Conservation (phyloP, 1,140 invertebrate species). For the Sitophilus oryzae region DNA sequence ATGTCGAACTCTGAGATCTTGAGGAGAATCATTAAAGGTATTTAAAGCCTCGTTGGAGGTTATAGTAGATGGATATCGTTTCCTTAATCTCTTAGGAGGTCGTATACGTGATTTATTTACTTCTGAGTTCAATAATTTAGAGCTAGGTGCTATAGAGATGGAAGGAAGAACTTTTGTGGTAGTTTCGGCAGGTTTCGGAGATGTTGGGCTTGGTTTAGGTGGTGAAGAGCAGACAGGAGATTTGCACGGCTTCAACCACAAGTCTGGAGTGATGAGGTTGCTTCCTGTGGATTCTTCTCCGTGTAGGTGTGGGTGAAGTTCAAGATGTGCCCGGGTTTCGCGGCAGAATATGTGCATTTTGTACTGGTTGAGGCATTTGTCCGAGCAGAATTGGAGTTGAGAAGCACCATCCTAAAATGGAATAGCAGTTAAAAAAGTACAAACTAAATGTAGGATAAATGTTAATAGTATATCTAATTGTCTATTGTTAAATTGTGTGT, state of each 20-base stretch:
- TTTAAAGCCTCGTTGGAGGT: constrained; percentile 17
- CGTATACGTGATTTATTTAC: constrained; percentile 45
- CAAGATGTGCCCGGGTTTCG: constrained; percentile 82
- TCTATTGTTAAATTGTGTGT: too few relatives aligned
- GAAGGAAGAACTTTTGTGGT: constrained; percentile 42
- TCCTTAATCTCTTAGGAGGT: constrained; percentile 43
- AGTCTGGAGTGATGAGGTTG: constrained; percentile 76
- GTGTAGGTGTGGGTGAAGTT: constrained; percentile 68
- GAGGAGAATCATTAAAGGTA: constrained; percentile 31
- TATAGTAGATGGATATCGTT: constrained; percentile 43
- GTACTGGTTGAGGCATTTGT: constrained; percentile 91
- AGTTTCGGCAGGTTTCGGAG: constrained; percentile 29
- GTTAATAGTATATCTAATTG: too few relatives aligned
- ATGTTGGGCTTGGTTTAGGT: constrained; percentile 36
- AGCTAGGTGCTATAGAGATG: constrained; percentile 54
- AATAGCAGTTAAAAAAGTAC: not conserved
- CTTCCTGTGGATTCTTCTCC: constrained; percentile 40
- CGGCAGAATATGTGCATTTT: constrained; percentile 94
- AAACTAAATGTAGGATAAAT: too few relatives aligned
- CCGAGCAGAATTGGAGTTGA: constrained; percentile 76
- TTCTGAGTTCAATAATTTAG: constrained; percentile 44
- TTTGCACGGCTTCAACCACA: constrained; percentile 74
- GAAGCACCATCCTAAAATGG: constrained; percentile 63
- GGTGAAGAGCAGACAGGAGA: constrained; percentile 52
- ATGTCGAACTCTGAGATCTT: constrained; percentile 38